phyloP scores from a whole-genome alignment of 2,113 vertebrate species.

The Fregata magnificens region DNA sequence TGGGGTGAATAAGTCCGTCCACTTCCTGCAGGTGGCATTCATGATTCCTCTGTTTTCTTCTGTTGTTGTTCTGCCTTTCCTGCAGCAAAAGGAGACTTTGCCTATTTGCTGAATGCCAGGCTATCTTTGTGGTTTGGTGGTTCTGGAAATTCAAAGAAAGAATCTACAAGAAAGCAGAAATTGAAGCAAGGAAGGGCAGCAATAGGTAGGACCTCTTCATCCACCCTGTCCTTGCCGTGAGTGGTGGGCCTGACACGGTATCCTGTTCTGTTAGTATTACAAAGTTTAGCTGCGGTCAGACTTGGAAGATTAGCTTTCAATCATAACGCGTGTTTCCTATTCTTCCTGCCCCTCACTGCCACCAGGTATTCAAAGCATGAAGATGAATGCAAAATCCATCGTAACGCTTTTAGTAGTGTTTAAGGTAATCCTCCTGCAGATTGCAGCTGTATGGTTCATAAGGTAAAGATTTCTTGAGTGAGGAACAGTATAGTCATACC shows the following conservation, averaged over 20 bases:
- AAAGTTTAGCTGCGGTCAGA: rapidly evolving
- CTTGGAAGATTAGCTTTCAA: rapidly evolving
- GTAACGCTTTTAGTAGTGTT: rapidly evolving
- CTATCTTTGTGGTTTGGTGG: background rate
- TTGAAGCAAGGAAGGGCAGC: background rate
- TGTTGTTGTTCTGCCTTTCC: background rate
- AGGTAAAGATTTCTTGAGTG: too few relatives aligned
- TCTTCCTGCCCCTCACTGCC: background rate
- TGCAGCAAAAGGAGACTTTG: background rate
- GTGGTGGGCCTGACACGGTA: background rate
- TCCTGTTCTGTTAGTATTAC: too few relatives aligned
- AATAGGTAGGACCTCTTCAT: background rate
- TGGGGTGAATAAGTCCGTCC: background rate
- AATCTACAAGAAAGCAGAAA: background rate
- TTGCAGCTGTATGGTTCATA: background rate
- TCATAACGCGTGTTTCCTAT: rapidly evolving
- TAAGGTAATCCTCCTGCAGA: background rate
- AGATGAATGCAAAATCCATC: background rate
- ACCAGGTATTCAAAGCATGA: background rate
- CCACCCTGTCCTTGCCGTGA: background rate
- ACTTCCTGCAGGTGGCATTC: background rate
- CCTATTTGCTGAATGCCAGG: background rate
- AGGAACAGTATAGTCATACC: background rate
- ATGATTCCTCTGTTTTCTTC: background rate
- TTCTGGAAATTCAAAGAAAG: background rate